Evolutionary conservation across 1,140 invertebrate species (phyloP), one percentile per base, ranked within the genome.

Genomic region (Drosophila ambigua): DNA sequence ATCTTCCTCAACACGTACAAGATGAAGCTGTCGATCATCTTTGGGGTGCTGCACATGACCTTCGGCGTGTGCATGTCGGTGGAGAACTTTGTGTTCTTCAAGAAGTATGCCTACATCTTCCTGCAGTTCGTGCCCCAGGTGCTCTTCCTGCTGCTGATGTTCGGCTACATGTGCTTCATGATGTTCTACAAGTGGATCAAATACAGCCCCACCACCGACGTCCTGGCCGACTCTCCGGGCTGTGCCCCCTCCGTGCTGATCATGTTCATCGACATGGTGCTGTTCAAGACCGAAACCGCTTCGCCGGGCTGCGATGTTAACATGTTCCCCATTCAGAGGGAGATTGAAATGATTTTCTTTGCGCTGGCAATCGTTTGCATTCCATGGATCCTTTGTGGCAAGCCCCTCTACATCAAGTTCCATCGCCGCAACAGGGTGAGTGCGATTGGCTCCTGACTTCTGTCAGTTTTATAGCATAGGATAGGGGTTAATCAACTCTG

Each of bases 1-100:
- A 96, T 97, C 39, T 99, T 99, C 93, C 93, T 98, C n/a, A 99
- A 99, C 93, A 98, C 98, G 0, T 98, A 97, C 93, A 99, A 99
- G 93, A 99, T 99, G 98, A 99, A 99, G 92, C 93, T 98, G 20
- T 99, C 98, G 9, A 97, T 99, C 60, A 98, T 99, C 73, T 95
- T 99, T 82, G 98, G 98, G 35, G 97, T 99, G 2, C 89, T 95
- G 64, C 98, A 99, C 91, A 99, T 99, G 98, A 94, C 98, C 53
- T 99, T 99, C 92, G 98, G 98, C 50, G 95, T 99, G 0, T 94
- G 94, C 67, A 94, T 99, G 73, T 97, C 96, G 81, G 94, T 98
- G 48, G 93, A 96, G 64, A 99, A 99, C 93, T 97, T 98, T 93
- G 92, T 96, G 95, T 98, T 94, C 93, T 98, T 97, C 93, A 94